Percentiles rank a stretch among this genome's conserved stretches.
These are phyloP conservation scores for Typhlomys cinereus DNA, from an alignment of 2,113 vertebrate species.

Conservation along the genomic window DNA sequence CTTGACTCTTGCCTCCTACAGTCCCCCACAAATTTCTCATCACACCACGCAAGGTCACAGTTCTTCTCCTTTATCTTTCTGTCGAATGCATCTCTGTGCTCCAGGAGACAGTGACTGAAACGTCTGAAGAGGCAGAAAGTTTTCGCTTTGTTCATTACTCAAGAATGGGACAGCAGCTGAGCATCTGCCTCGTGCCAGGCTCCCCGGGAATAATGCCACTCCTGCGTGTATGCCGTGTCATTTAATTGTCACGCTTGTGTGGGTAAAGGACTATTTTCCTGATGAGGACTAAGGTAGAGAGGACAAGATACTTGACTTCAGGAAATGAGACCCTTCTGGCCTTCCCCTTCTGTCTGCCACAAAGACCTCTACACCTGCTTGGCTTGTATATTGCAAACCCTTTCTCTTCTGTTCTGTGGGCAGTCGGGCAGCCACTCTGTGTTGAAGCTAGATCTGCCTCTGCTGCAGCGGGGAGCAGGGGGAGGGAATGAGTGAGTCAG, in stretches of 20 bases:
- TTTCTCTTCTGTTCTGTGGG: neutral
- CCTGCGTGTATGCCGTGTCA: neutral
- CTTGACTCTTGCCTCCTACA: constrained; percentile 50
- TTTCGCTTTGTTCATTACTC: neutral
- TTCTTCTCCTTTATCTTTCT: constrained; percentile 15
- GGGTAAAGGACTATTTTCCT: rapidly evolving
- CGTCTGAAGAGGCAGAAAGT: neutral
- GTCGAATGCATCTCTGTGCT: neutral
- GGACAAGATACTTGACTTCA: neutral
- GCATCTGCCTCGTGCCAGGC: rapidly evolving
- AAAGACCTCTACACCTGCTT: neutral
- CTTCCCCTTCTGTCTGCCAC: neutral
- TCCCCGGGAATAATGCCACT: neutral
- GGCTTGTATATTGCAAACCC: neutral
- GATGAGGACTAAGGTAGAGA: neutral
- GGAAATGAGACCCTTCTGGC: neutral
- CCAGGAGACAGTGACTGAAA: neutral
- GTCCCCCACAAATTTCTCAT: constrained; percentile 41
- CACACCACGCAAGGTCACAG: neutral
- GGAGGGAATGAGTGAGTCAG: neutral
- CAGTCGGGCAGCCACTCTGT: rapidly evolving
- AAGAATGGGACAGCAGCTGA: neutral
- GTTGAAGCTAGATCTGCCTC: neutral
- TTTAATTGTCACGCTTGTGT: neutral
- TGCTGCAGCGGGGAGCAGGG: neutral